Percentiles rank a stretch among this genome's conserved stretches.
These are phyloP conservation scores for Drosophila bocki DNA, from an alignment of 1,140 invertebrate genomes.

Conservation along the genomic window DNA sequence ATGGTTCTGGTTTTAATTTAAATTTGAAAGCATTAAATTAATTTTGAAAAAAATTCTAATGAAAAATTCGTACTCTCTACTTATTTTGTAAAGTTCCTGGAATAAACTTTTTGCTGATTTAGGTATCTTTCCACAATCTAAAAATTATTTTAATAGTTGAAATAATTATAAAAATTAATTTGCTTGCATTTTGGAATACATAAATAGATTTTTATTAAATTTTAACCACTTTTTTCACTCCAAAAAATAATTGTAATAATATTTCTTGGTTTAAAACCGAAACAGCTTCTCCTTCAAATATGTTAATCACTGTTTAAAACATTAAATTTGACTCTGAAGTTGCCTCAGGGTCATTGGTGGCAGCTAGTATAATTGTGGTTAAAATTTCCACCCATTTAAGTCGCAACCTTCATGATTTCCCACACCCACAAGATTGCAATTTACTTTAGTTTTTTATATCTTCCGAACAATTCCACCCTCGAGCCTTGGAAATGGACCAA, in stretches of 20 bases:
- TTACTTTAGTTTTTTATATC: neutral
- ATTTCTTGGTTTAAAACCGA: neutral
- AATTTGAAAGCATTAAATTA: neutral
- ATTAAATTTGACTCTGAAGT: neutral
- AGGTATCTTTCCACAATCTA: too few relatives aligned
- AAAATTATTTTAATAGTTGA: neutral
- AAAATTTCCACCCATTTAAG: conserved; percentile 1
- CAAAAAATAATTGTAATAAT: neutral
- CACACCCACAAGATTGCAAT: conserved; percentile 11
- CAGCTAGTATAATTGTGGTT: neutral
- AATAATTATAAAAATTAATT: neutral
- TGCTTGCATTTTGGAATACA: too few relatives aligned
- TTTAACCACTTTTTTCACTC: neutral
- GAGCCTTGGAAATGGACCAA: conserved; percentile 16
- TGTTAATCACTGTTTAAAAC: neutral
- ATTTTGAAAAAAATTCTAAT: too few relatives aligned
- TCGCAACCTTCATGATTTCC: neutral
- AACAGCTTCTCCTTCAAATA: neutral
- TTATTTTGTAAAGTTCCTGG: neutral
- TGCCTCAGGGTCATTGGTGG: neutral
- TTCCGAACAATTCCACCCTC: conserved; percentile 11
- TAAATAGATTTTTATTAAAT: too few relatives aligned
- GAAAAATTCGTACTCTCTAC: too few relatives aligned
- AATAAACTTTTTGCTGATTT: too few relatives aligned
- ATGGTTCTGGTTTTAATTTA: too few relatives aligned